Percentiles rank a stretch among this genome's conserved stretches.
These are phyloP conservation scores for Anaspis maculata DNA, from an alignment of 2,888 invertebrate species.

Conservation along the genomic window DNA sequence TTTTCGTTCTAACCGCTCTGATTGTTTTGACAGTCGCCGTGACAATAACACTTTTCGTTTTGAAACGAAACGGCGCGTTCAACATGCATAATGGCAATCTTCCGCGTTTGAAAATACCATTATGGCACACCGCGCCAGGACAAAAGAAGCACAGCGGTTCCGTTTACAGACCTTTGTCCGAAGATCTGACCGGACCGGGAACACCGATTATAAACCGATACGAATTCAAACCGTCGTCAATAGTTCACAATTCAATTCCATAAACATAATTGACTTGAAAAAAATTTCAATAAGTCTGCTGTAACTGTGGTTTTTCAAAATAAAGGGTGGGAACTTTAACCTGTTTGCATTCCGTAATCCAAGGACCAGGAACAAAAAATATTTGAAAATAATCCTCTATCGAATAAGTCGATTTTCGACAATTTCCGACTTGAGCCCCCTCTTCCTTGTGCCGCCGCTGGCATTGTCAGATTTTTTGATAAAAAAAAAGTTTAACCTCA, in stretches of 20 bases:
- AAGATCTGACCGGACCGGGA: constrained; percentile 61
- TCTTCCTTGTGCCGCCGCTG: too few relatives aligned
- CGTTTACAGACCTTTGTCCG: constrained; percentile 70
- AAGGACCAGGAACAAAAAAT: too few relatives aligned
- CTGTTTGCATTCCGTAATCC: too few relatives aligned
- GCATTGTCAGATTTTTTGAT: too few relatives aligned
- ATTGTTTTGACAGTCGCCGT: constrained; percentile 47
- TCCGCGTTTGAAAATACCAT: constrained; percentile 34
- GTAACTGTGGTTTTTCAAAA: constrained; percentile 7
- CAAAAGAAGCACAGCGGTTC: constrained; percentile 64
- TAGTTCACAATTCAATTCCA: constrained; percentile 21
- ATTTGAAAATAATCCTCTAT: too few relatives aligned
- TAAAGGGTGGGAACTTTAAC: too few relatives aligned
- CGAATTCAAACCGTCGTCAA: constrained; percentile 41
- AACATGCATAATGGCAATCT: constrained; percentile 33
- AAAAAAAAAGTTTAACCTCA: too few relatives aligned
- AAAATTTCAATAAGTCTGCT: constrained; percentile 6
- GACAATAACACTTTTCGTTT: constrained; percentile 32
- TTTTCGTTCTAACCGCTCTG: constrained; percentile 50
- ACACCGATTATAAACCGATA: constrained; percentile 55
- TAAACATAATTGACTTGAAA: constrained; percentile 2
- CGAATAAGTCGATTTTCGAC: too few relatives aligned
- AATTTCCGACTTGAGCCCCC: too few relatives aligned
- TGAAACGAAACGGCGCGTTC: constrained; percentile 30
- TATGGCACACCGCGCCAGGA: constrained; percentile 35